Percentiles rank a stretch among this genome's conserved stretches.
phyloP scores from a whole-genome alignment of 2,113 vertebrate genomes.

The Xiphophorus hellerii region DNA sequence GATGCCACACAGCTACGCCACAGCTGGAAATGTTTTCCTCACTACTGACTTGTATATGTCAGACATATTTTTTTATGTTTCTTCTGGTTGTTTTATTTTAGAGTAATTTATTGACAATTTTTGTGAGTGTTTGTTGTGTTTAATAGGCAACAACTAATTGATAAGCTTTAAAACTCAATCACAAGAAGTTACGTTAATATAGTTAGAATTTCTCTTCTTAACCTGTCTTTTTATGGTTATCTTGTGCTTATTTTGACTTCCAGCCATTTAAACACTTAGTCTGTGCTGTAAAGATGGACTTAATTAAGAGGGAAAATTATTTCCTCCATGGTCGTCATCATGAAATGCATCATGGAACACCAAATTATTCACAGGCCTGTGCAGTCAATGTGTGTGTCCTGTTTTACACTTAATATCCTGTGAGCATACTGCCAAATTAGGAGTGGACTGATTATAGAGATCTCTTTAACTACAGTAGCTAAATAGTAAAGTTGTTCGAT shows the following conservation, averaged over 20 bases:
- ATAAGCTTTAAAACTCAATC: conserved; percentile 12
- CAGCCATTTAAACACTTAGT: conserved; percentile 9
- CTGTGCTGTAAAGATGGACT: conserved; percentile 46
- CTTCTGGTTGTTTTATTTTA: not conserved
- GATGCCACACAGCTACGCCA: not conserved
- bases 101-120: not conserved
- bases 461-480: conserved; percentile 45
- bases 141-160: not conserved
- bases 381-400: conserved; percentile 18
- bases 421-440: not conserved
- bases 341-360: conserved; percentile 16
- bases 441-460: conserved; percentile 11
- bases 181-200: conserved; percentile 7
- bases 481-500: conserved; percentile 48
- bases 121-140: not conserved
- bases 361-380: conserved; percentile 12
- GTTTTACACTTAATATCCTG: conserved; percentile 30
- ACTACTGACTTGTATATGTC: not conserved
- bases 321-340: conserved; percentile 39
- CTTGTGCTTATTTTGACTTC: conserved; percentile 8
- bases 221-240: not conserved
- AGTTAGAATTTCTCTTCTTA: conserved; percentile 2
- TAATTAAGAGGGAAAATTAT: conserved; percentile 44
- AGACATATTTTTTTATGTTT: not conserved
- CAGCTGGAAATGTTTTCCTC: not conserved